Evolutionary conservation across 2,113 vertebrate genomes (phyloP).

Genomic region (zebrafish (Danio rerio)): DNA sequence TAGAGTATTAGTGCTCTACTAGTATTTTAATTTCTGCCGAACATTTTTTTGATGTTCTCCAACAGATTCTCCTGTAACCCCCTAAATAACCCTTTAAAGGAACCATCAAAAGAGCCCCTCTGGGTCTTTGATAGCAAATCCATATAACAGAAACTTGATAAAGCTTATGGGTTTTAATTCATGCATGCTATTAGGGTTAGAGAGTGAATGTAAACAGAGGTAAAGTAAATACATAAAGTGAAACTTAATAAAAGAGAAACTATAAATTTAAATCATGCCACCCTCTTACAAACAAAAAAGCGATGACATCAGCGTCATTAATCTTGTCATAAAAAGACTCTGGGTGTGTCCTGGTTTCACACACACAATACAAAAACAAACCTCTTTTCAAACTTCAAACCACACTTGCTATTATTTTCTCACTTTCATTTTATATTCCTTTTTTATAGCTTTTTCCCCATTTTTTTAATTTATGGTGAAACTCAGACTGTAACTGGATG

Average conservation of each 20-base stretch:
- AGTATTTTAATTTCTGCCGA: no score
- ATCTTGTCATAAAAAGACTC: slow-evolving; percentile 62
- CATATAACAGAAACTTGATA: no score
- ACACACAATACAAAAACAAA: background rate
- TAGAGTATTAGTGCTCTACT: no score
- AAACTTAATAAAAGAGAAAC: slow-evolving; percentile 14
- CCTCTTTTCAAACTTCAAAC: slow-evolving; percentile 4
- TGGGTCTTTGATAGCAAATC: no score
- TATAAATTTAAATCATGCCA: slow-evolving; percentile 39
- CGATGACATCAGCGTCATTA: slow-evolving; percentile 71
- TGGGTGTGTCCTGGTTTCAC: slow-evolving; percentile 31
- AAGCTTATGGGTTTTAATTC: no score
- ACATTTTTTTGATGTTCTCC: no score
- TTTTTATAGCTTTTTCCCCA: background rate
- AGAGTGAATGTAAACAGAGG: no score
- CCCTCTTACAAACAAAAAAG: slow-evolving; percentile 60
- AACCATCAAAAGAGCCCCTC: no score
- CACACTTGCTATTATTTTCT: slow-evolving; percentile 4
- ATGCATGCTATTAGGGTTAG: no score
- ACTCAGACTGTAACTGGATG: background rate
- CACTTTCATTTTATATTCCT: background rate
- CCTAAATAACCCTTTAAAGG: no score
- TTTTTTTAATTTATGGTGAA: background rate
- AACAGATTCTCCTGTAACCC: no score
- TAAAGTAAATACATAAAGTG: background rate